phyloP scores from a whole-genome alignment of 2,888 invertebrate species.

The Nymphalis c-album region DNA sequence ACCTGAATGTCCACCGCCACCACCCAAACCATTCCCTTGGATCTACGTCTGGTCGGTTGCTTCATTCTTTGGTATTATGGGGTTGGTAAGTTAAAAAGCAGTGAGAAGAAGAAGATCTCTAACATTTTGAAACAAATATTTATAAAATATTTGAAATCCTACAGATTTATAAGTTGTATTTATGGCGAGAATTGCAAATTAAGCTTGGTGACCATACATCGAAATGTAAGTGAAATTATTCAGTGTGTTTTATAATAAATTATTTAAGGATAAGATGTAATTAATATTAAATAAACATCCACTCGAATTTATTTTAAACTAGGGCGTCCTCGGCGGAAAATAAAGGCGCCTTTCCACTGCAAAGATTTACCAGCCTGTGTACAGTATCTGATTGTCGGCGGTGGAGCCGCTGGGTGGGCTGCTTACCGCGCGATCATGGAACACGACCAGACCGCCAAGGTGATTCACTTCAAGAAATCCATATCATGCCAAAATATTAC shows the following conservation, averaged over 20 bases:
- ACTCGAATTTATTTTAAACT: not conserved
- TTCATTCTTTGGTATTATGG: conserved; percentile 57
- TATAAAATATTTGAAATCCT: conserved; percentile 15
- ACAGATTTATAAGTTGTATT: conserved; percentile 62
- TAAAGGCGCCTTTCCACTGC: conserved; percentile 55
- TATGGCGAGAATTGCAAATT: conserved; percentile 50
- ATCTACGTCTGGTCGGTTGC: conserved; percentile 53
- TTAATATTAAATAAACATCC: not conserved
- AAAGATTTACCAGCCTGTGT: conserved; percentile 68
- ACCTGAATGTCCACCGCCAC: conserved; percentile 63
- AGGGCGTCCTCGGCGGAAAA: conserved; percentile 66
- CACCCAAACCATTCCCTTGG: conserved; percentile 66
- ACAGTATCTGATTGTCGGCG: conserved; percentile 69
- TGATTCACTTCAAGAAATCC: conserved; percentile 28
- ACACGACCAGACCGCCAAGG: conserved; percentile 67
- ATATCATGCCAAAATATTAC: too few relatives aligned
- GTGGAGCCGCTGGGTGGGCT: conserved; percentile 69
- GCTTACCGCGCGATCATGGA: conserved; percentile 67
- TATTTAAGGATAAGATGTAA: too few relatives aligned
- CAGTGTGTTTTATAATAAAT: too few relatives aligned
- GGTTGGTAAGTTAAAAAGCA: conserved; percentile 56
- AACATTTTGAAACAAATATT: not conserved
- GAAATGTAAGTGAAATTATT: conserved; percentile 55
- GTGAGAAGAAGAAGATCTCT: not conserved
- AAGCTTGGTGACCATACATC: conserved; percentile 44